A percentile compares a stretch with the other conserved stretches of the same genome.
Evolutionary conservation across 2,888 invertebrate genomes (phyloP).

Genomic region (Eurytoma adleriae): DNA sequence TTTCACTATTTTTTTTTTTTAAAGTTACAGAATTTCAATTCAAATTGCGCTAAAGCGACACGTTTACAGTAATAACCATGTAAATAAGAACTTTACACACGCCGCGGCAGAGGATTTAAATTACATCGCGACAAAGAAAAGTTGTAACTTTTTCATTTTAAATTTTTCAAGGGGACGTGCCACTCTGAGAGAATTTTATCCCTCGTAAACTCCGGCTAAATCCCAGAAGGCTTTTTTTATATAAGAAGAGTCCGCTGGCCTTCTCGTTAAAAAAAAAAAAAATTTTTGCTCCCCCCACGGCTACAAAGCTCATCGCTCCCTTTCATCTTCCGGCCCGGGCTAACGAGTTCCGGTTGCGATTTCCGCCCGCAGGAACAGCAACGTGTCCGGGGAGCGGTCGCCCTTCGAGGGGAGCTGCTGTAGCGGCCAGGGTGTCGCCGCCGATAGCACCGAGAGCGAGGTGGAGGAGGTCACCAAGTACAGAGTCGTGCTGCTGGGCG

Average conservation of each 20-base stretch:
- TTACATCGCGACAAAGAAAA: no score
- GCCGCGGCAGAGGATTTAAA: no score
- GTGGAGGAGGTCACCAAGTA: constrained; percentile 85
- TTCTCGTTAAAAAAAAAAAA: no score
- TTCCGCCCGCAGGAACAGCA: constrained; percentile 80
- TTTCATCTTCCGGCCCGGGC: background rate
- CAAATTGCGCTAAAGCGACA: no score
- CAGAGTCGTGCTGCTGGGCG: constrained; percentile 89
- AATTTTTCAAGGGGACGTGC: no score
- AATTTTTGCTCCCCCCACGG: background rate
- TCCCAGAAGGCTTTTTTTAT: no score
- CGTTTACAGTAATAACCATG: no score
- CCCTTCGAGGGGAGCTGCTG: constrained; percentile 93
- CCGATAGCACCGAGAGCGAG: constrained; percentile 79
- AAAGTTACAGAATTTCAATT: background rate
- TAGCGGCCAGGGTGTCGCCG: constrained; percentile 84
- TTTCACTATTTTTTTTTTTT: background rate
- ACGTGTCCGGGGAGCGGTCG: constrained; percentile 83
- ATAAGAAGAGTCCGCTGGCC: no score
- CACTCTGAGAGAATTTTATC: no score
- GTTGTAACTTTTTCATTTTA: no score
- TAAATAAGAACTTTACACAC: no score
- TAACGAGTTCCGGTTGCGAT: background rate
- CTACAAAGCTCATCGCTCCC: background rate
- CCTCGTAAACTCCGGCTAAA: no score